A percentile compares a stretch with the other conserved stretches of the same genome.
Conservation (phyloP, 1,140 invertebrate genomes). For the Pseudomyrmex sp. region DNA sequence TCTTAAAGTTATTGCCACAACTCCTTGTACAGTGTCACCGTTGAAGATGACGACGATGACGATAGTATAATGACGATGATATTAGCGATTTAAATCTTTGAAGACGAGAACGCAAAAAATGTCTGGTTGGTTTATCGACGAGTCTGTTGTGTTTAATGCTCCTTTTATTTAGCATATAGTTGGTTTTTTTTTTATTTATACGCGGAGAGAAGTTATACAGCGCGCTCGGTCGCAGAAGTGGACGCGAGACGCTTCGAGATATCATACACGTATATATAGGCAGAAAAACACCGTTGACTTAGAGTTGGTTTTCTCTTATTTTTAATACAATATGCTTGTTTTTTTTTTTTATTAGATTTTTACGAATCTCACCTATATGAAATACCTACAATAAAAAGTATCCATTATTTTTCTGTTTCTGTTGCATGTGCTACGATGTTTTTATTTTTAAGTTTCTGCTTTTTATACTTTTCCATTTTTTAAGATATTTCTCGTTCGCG, state of each 20-base stretch:
- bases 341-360: conserved; percentile 72
- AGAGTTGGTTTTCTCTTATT: conserved; percentile 55
- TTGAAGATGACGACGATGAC: conserved; percentile 50
- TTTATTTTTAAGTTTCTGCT: conserved; percentile 65
- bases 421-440: conserved; percentile 74
- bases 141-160: conserved; percentile 52
- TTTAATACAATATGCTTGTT: conserved; percentile 80
- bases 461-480: conserved; percentile 66
- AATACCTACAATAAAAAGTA: conserved; percentile 85
- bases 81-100: conserved; percentile 53
- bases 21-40: conserved; percentile 81
- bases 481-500: conserved; percentile 39
- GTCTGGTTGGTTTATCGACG: conserved; percentile 47
- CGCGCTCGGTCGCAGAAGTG: conserved; percentile 65
- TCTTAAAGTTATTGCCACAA: conserved; percentile 83
- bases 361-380: conserved; percentile 80
- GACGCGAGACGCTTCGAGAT: conserved; percentile 69
- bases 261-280: conserved; percentile 81
- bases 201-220: conserved; percentile 54
- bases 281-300: conserved; percentile 84
- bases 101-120: conserved; percentile 67
- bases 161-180: conserved; percentile 65
- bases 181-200: conserved; percentile 51
- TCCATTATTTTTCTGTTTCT: conserved; percentile 77
- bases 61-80: conserved; percentile 27